phyloP scores from a whole-genome alignment of 37 sponge, comb jelly and placozoan species.

The Halichondria panicea region DNA sequence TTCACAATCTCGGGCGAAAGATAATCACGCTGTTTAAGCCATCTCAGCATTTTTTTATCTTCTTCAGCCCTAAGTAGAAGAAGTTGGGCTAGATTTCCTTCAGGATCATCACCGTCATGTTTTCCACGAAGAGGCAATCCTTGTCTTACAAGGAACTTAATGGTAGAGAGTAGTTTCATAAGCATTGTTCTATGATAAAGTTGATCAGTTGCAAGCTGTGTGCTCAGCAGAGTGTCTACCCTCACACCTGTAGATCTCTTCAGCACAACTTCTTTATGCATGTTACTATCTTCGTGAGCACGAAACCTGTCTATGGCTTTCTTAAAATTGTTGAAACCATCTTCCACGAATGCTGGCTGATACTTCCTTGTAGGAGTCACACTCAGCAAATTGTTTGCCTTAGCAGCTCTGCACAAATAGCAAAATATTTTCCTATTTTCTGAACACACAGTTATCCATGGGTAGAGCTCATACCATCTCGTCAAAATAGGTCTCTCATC shows the following conservation, averaged over 20 bases:
- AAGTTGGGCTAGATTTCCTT: constrained; percentile 44
- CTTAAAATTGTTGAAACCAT: constrained; percentile 40
- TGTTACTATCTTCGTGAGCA: constrained; percentile 43
- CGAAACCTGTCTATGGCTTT: constrained; percentile 36
- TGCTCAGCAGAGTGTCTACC: constrained; percentile 26
- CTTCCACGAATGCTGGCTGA: constrained; percentile 14
- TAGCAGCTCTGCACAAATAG: too few species aligned
- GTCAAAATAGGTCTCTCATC: too few species aligned
- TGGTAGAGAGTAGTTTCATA: constrained; percentile 23
- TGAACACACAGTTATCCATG: too few species aligned
- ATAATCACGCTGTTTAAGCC: constrained; percentile 42
- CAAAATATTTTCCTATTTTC: too few species aligned
- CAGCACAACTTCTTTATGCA: constrained; percentile 14
- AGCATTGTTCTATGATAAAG: constrained; percentile 34
- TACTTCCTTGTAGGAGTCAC: constrained; percentile 20
- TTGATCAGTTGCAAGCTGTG: constrained; percentile 23
- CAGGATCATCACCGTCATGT: constrained; percentile 19
- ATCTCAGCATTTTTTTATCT: constrained; percentile 6
- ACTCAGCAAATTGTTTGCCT: constrained; percentile 2
- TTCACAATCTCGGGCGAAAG: constrained; percentile 43
- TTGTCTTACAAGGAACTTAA: constrained; percentile 35
- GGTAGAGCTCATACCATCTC: too few species aligned
- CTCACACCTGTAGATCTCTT: constrained; percentile 6
- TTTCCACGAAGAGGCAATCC: constrained; percentile 45
- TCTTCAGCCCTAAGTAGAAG: constrained; percentile 22